Evolutionary conservation across 2,797 vertebrate species (phyloP).

Genomic region (Thalassophryne amazonica): DNA sequence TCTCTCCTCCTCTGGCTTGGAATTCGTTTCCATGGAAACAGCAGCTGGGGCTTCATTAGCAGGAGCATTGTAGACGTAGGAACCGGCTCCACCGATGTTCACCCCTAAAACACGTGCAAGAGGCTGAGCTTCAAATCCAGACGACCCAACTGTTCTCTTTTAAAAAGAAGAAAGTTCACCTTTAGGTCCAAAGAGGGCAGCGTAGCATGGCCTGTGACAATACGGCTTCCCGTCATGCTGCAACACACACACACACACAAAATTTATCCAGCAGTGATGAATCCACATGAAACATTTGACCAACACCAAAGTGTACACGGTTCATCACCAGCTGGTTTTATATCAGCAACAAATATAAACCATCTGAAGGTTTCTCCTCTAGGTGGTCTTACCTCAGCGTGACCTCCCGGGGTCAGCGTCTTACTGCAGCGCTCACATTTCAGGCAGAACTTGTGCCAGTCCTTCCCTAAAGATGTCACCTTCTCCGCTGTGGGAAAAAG

Average conservation of each 20-base stretch:
- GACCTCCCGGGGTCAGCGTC: constrained; percentile 74
- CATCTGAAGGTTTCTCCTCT: too few relatives aligned
- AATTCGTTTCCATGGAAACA: constrained; percentile 56
- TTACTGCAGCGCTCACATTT: constrained; percentile 79
- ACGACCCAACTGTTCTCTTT: background rate
- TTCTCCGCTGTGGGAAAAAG: constrained; percentile 68
- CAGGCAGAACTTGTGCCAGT: constrained; percentile 81
- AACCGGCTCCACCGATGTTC: constrained; percentile 78
- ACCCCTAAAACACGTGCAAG: constrained; percentile 54
- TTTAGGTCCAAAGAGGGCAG: constrained; percentile 73
- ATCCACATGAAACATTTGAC: too few relatives aligned
- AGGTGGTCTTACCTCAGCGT: constrained; percentile 68
- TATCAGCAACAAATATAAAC: too few relatives aligned
- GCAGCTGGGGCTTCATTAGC: constrained; percentile 56
- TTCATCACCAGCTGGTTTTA: too few relatives aligned
- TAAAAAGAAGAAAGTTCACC: constrained; percentile 35
- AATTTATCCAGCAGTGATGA: too few relatives aligned
- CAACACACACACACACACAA: too few relatives aligned
- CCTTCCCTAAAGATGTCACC: constrained; percentile 75
- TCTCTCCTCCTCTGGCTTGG: constrained; percentile 54
- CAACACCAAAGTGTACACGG: too few relatives aligned
- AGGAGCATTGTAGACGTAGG: constrained; percentile 72
- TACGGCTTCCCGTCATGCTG: constrained; percentile 76
- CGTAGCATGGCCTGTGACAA: constrained; percentile 77
- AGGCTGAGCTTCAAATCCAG: background rate